Evolutionary conservation across 30 jellyfish, hydroid and myxozoan species (phyloP), one percentile per base, ranked within the genome.

Genomic region (Pelagia noctiluca): DNA sequence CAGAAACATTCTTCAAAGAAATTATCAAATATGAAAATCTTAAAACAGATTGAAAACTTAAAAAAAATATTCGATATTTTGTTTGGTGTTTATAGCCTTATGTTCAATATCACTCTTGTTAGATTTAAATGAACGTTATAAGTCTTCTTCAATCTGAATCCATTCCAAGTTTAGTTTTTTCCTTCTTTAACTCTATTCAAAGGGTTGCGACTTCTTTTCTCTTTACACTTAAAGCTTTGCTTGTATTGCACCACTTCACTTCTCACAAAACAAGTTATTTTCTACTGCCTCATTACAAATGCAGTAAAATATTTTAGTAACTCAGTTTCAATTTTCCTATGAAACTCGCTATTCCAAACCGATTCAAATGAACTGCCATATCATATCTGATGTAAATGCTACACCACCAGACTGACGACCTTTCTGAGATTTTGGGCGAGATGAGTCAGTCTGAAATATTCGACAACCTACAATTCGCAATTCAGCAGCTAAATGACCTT

Each of bases 341-440:
- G 29, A 60, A 60, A 26, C 34, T 60, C 34, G 8, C 29, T 26
- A n/a, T 60, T 26, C 8, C 72, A 60, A 26, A 60, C 10, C 12
- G 72, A 10, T 8, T 13, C 80, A 11, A 21, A 11, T 3, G 80
- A 3, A 26, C 71, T 5, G 5, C 80, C 4, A 66, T 13, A 66
- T 66, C 80, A 66, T 66, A 5, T 66, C 80, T 66, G 24, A 66
- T 28, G 68, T 66, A 26, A 12, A 24, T 28, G 67, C 62, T 28
- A 26, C 68, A 3, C 80, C 80, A 16, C 80, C 80, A 66, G 12
- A 10, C 13, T 28, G 71, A 4, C 65, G 4, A 3, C 80, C 80
- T 24, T 30, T 28, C 4, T 28, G 5, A 3, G 62, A 10, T 66
- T 66, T 66, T 69, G 18, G 18, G 71, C 65, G 65, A 10, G 8